Percentiles rank a stretch among this genome's conserved stretches.
Evolutionary conservation across 2,888 invertebrate genomes (phyloP).

Genomic region (Leuctra nigra): DNA sequence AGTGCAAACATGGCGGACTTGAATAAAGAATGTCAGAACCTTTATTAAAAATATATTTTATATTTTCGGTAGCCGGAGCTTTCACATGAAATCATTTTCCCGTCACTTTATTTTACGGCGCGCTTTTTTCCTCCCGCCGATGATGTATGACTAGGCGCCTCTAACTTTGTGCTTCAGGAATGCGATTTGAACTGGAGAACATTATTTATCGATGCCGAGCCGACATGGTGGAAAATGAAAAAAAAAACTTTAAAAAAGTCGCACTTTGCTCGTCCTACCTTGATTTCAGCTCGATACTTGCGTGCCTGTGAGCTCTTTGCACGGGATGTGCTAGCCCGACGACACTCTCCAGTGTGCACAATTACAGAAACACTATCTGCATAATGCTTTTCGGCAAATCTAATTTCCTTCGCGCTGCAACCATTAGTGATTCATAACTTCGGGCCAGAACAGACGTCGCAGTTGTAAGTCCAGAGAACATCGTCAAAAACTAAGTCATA

Average conservation of each 20-base stretch:
- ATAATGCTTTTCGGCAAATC: too few relatives aligned
- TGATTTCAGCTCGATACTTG: too few relatives aligned
- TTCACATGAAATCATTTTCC: conserved; percentile 19
- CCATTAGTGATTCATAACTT: too few relatives aligned
- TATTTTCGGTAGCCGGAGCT: conserved; percentile 12
- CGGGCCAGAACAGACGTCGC: too few relatives aligned
- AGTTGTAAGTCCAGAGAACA: too few relatives aligned
- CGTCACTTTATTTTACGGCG: neutral
- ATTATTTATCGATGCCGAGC: conserved; percentile 18
- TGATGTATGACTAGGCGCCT: conserved; percentile 9
- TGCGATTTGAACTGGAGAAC: conserved; percentile 10
- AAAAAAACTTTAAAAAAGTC: neutral
- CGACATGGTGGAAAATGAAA: conserved; percentile 11
- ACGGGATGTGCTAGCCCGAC: too few relatives aligned
- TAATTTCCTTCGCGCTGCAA: too few relatives aligned
- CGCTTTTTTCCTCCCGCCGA: neutral
- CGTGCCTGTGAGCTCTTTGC: too few relatives aligned
- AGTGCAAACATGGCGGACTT: neutral
- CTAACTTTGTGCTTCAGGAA: neutral
- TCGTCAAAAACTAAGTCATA: too few relatives aligned
- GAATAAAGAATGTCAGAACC: conserved; percentile 7
- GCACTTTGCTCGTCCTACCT: too few relatives aligned
- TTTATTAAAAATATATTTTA: conserved; percentile 24
- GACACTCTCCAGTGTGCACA: too few relatives aligned
- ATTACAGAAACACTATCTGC: too few relatives aligned